Conservation (phyloP, 2,113 vertebrate species). For the Nothoprocta perdicaria region DNA sequence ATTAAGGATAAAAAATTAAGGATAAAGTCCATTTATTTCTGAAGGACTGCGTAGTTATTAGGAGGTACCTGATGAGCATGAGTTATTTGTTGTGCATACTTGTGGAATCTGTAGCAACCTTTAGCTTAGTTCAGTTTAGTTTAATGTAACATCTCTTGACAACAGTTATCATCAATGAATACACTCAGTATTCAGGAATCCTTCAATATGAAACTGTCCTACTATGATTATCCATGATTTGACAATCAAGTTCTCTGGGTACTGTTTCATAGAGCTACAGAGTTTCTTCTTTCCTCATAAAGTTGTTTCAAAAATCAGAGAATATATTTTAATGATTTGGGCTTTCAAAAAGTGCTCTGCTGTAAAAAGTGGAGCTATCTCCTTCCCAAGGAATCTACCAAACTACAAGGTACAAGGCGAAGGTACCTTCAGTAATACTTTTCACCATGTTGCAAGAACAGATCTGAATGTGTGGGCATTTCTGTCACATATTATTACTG, state of each 20-base stretch:
- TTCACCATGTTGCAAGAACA: slow-evolving; percentile 44
- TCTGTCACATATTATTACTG: slow-evolving; percentile 38
- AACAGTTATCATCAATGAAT: not conserved
- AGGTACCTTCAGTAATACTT: not conserved
- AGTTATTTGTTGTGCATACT: not conserved
- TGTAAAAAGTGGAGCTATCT: slow-evolving; percentile 33
- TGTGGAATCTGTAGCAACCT: not conserved
- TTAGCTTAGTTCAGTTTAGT: not conserved
- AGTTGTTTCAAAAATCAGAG: slow-evolving; percentile 36
- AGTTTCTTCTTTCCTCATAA: slow-evolving; percentile 6
- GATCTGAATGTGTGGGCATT: slow-evolving; percentile 34
- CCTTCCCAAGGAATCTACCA: not conserved
- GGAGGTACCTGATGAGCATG: not conserved
- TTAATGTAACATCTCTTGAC: not conserved
- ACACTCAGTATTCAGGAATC: not conserved
- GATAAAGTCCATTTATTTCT: not conserved
- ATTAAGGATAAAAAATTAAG: not conserved
- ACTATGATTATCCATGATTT: not conserved
- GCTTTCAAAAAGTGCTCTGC: slow-evolving; percentile 46
- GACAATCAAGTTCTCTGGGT: not conserved
- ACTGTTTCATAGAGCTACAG: not conserved
- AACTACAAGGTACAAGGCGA: not conserved
- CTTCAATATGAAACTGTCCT: not conserved
- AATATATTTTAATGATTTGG: slow-evolving; percentile 34
- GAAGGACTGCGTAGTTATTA: not conserved